These are phyloP conservation scores for Orestias chungarensis DNA, from an alignment of 2,797 vertebrate genomes.

Conservation along the genomic window DNA sequence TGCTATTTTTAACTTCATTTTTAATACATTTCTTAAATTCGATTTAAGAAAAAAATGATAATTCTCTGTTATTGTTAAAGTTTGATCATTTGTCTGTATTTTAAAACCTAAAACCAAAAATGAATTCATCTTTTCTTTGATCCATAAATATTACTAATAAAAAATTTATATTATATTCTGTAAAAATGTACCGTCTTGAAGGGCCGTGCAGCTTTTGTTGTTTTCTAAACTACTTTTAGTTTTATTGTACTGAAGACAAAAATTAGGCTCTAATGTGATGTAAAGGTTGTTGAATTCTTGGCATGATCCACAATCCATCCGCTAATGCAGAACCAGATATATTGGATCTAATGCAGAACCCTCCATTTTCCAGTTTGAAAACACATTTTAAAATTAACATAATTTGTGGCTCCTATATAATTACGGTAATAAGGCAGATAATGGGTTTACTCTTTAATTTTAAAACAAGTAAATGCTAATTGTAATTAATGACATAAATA, in stretches of 20 bases:
- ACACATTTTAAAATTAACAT: background rate
- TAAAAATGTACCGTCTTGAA: background rate
- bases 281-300: too few relatives aligned
- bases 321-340: background rate
- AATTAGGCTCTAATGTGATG: background rate
- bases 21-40: background rate
- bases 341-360: background rate
- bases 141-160: background rate
- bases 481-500: background rate
- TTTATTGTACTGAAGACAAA: background rate
- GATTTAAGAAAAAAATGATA: background rate
- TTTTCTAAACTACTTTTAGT: background rate
- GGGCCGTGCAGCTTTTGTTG: background rate
- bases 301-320: too few relatives aligned
- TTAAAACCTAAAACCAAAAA: background rate
- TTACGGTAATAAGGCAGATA: background rate
- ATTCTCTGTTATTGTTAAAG: background rate
- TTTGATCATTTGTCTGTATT: background rate
- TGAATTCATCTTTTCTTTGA: background rate
- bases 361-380: too few relatives aligned
- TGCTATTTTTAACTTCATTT: background rate
- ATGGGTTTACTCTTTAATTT: background rate
- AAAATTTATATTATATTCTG: background rate
- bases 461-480: background rate
- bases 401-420: background rate